Conservation (phyloP, 2,888 invertebrate genomes). For the Eudemis profundana region DNA sequence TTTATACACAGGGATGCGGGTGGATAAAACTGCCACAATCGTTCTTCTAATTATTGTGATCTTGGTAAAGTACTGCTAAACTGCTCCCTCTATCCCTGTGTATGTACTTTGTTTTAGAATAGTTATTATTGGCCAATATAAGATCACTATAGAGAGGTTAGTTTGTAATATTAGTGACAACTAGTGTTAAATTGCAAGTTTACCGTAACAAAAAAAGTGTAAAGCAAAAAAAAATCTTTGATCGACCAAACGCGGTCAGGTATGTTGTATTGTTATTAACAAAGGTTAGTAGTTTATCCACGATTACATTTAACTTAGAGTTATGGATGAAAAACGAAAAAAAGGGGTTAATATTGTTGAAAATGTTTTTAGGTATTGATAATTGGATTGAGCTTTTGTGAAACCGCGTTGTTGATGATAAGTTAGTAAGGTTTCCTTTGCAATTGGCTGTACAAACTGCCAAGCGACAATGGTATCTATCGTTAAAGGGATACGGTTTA, state of each 20-base stretch:
- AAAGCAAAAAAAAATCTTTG: slow-evolving; percentile 61
- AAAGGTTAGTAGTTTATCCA: slow-evolving; percentile 82
- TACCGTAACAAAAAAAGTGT: slow-evolving; percentile 63
- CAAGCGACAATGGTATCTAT: slow-evolving; percentile 56
- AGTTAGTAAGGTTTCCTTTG: slow-evolving; percentile 63
- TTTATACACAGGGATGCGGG: slow-evolving; percentile 49
- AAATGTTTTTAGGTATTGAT: slow-evolving; percentile 82
- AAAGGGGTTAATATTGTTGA: slow-evolving; percentile 82
- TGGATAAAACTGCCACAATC: slow-evolving; percentile 26
- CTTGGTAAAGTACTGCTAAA: slow-evolving; percentile 12
- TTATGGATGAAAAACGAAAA: slow-evolving; percentile 73
- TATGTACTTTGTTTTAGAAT: slow-evolving; percentile 54
- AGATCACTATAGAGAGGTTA: slow-evolving; percentile 70
- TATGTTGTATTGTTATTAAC: slow-evolving; percentile 82
- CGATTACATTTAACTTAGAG: slow-evolving; percentile 77
- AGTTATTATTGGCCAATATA: slow-evolving; percentile 65
- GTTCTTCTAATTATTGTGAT: slow-evolving; percentile 14
- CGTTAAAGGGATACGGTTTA: slow-evolving; percentile 45
- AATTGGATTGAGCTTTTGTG: slow-evolving; percentile 83
- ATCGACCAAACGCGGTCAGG: slow-evolving; percentile 71
- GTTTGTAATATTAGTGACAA: slow-evolving; percentile 85
- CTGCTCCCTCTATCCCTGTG: slow-evolving; percentile 47
- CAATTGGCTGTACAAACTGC: slow-evolving; percentile 59
- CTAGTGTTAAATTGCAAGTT: slow-evolving; percentile 79
- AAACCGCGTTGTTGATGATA: slow-evolving; percentile 75